Conservation (phyloP, 2,888 invertebrate species). For the Halocaridina rubra region DNA sequence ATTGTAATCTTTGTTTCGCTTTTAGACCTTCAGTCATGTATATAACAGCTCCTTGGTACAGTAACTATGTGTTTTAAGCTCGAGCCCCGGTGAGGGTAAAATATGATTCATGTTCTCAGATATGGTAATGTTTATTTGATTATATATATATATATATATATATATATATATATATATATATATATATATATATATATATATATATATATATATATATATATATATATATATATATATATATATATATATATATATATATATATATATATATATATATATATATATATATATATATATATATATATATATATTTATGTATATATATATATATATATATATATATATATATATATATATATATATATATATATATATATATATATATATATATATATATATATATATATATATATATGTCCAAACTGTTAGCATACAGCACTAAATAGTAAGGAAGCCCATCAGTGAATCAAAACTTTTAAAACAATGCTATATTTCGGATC, state of each 20-base stretch:
- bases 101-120: no score
- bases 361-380: conserved; percentile 5
- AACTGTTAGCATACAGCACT: no score
- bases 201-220: neutral
- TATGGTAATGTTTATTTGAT: neutral
- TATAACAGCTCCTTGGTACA: no score
- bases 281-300: conserved; percentile 3
- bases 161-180: conserved; percentile 8
- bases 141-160: conserved; percentile 4
- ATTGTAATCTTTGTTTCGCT: no score
- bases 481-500: no score
- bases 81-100: no score
- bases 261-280: neutral
- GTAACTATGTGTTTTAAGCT: no score
- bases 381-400: neutral
- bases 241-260: neutral
- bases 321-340: conserved; percentile 1
- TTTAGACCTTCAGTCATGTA: no score
- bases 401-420: neutral
- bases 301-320: neutral
- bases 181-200: conserved; percentile 8
- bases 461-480: no score
- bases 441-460: no score
- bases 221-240: neutral
- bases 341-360: conserved; percentile 11